Percentiles rank a stretch among this genome's conserved stretches.
Evolutionary conservation across 1,140 invertebrate genomes (phyloP).

Genomic region (Macrobrachium nipponense): DNA sequence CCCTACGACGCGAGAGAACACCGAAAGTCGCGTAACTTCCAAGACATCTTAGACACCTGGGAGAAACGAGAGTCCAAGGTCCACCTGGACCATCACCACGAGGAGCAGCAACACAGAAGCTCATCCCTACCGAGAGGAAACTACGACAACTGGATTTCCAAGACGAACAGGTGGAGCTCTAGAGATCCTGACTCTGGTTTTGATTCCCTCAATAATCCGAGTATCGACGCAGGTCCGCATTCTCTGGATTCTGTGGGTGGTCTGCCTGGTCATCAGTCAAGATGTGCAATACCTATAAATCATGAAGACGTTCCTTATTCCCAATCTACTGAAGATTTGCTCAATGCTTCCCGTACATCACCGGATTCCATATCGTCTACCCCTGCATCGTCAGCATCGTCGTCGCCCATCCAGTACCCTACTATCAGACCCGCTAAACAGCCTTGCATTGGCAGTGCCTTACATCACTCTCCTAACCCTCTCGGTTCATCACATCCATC

Average conservation of each 20-base stretch:
- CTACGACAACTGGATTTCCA: conserved; percentile 2
- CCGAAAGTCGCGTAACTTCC: neutral
- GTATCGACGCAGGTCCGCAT: conserved; percentile 25
- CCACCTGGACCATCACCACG: neutral
- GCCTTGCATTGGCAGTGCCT: conserved; percentile 27
- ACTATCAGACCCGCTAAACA: conserved; percentile 50
- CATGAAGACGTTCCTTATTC: conserved; percentile 13
- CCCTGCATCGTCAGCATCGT: conserved; percentile 21
- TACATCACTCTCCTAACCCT: conserved; percentile 1
- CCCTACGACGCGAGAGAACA: neutral
- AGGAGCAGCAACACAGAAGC: conserved; percentile 19
- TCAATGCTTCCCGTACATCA: conserved; percentile 49
- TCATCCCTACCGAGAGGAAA: conserved; percentile 21
- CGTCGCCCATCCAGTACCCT: conserved; percentile 45
- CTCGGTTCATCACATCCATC: neutral
- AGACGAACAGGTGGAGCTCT: conserved; percentile 38
- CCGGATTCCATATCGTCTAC: conserved; percentile 39
- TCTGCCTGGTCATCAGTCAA: neutral
- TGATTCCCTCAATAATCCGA: conserved; percentile 47
- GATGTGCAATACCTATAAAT: neutral
- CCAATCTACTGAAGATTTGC: conserved; percentile 56
- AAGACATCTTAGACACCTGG: neutral
- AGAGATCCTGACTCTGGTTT: conserved; percentile 61
- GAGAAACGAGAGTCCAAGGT: conserved; percentile 32
- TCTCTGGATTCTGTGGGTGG: conserved; percentile 27